phyloP scores from a whole-genome alignment of 2,797 vertebrate species.

The Enteromius unitaeniatus region DNA sequence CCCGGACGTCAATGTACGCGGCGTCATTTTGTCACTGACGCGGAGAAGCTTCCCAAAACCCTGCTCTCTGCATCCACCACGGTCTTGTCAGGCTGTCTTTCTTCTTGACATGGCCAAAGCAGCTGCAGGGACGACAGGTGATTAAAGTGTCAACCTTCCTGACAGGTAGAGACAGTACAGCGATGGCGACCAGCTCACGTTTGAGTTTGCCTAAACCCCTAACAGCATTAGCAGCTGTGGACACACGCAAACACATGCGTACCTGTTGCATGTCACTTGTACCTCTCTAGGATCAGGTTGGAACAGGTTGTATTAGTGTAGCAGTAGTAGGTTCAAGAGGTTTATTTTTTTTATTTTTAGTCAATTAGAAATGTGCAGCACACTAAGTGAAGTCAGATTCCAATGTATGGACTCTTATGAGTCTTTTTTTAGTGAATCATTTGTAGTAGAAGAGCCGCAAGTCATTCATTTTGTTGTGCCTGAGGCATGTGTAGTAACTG shows the following conservation, averaged over 20 bases:
- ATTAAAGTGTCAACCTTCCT: constrained; percentile 59
- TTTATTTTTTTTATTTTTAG: neutral
- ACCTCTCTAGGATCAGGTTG: too few relatives aligned
- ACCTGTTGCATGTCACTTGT: constrained; percentile 1
- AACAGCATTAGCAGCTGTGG: constrained; percentile 1
- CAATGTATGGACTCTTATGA: neutral
- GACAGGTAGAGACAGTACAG: constrained; percentile 50
- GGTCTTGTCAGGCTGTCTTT: constrained; percentile 47
- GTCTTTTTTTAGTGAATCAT: neutral
- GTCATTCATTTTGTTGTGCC: neutral
- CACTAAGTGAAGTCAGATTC: neutral
- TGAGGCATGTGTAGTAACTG: neutral
- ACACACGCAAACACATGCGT: constrained; percentile 2
- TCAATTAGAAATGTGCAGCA: neutral
- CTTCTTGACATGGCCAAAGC: constrained; percentile 29
- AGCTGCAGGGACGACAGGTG: constrained; percentile 46
- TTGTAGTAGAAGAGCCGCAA: neutral
- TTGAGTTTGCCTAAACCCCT: neutral
- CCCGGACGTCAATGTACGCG: neutral
- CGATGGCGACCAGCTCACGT: neutral
- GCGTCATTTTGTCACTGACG: constrained; percentile 45
- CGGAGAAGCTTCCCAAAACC: constrained; percentile 26
- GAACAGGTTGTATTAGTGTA: neutral
- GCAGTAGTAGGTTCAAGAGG: neutral
- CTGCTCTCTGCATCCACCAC: neutral